Percentiles rank a stretch among this genome's conserved stretches.
These are phyloP conservation scores for Germaria angustata DNA, from an alignment of 2,888 invertebrate species.

Conservation along the genomic window DNA sequence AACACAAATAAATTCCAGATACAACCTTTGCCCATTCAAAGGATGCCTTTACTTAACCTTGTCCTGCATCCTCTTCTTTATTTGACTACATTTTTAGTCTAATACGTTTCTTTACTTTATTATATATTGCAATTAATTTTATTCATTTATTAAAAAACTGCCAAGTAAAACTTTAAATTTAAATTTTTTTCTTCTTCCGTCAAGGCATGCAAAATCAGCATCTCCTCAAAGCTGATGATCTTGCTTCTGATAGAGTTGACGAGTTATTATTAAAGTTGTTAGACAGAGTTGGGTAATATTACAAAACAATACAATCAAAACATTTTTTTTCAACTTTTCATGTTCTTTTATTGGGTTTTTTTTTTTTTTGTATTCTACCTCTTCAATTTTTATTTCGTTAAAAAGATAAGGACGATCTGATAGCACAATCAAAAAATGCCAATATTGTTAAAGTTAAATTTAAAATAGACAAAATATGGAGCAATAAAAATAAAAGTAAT, in stretches of 20 bases:
- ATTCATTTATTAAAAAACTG: conserved; percentile 58
- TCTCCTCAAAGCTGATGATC: conserved; percentile 14
- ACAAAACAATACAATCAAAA: conserved; percentile 52
- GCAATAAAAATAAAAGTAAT: not conserved
- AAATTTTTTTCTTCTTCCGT: not conserved
- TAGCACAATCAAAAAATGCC: conserved; percentile 5
- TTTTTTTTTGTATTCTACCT: not conserved
- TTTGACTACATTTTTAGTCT: not conserved
- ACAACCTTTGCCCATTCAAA: not conserved
- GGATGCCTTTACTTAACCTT: not conserved
- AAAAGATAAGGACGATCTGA: not conserved
- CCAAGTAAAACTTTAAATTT: conserved; percentile 42
- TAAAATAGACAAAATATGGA: conserved; percentile 18
- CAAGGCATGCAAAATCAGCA: conserved; percentile 52
- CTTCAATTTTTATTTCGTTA: not conserved
- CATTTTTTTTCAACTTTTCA: conserved; percentile 42
- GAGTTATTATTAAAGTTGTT: conserved; percentile 9
- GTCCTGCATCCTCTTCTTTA: not conserved
- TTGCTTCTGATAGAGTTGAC: not conserved
- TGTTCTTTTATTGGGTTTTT: not conserved
- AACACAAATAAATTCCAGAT: conserved; percentile 44
- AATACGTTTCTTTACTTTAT: conserved; percentile 49
- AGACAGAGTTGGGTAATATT: conserved; percentile 6
- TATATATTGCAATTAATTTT: conserved; percentile 26
- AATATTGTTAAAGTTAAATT: not conserved